Base-by-base conservation (phyloP, 2,888 invertebrate genomes). In the Gastracanthus pulcherrimus region DNA sequence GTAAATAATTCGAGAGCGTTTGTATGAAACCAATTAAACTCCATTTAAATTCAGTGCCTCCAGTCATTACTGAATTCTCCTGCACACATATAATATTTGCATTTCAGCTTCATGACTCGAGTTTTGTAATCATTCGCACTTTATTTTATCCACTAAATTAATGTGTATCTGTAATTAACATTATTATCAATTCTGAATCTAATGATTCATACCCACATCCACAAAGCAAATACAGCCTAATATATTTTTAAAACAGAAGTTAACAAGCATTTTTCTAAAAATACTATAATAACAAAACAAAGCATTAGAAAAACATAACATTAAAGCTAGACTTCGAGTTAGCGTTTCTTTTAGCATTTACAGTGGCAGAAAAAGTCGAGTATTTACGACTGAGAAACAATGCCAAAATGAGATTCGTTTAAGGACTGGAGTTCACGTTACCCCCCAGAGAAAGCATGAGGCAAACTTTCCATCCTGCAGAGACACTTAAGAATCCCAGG, bases 381-480 rank as follows among this genome's bases (percentile, higher is more conserved):
- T 6, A n/a, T 31, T 29, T 16, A 7, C 29, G 31, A 67, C 38
- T 38, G 45, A 5, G 45, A 67, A 67, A 45, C 45, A 67, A 67
- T 67, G 45, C 45, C 7, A 67, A 45, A 67, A 67, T 45, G 29
- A 67, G 45, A 67, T 67, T 67, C 67, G 67, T 67, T 67, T 26
- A 45, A 67, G 38, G 64, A 16, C 16, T 26, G 11, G n/a, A 45
- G 29, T 45, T 67, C 67, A 16, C n/a, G 7, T 67, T 67, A 16
- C 45, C 41, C 67, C 31, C 29, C 13, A 13, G 3, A 31, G 60
- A 36, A 13, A 64, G 19, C 38, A 19, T 7, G 38, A 64, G 11
- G 36, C 67, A 29, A 45, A 67, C 67, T 48, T 67, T 45, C 45
- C 45, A 29, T 13, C 45, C 45, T 26, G 45, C 16, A n/a, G n/a